Evolutionary conservation across 2,113 vertebrate genomes (phyloP).

Genomic region (Mastomys natalensis): DNA sequence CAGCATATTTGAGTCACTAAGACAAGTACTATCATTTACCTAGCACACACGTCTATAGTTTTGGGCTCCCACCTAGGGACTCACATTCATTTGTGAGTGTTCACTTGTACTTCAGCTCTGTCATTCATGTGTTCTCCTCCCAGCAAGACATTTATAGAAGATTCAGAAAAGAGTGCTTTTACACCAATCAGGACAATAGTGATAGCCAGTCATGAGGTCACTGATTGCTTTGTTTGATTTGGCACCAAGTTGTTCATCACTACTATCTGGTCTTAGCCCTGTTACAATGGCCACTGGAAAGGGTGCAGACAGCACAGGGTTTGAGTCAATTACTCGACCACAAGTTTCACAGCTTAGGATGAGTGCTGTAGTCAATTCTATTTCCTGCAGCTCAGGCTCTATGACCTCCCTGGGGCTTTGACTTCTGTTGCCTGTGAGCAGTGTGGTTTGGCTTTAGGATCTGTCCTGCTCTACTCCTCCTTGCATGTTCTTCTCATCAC

Average conservation of each 20-base stretch:
- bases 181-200: accelerated
- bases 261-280: accelerated
- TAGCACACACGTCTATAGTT: accelerated
- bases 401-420: not conserved
- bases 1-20: accelerated
- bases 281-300: accelerated
- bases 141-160: not conserved
- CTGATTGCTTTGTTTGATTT: accelerated
- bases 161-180: not conserved
- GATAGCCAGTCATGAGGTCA: accelerated
- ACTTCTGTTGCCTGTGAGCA: not conserved
- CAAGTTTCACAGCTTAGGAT: accelerated
- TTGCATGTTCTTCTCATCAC: not conserved
- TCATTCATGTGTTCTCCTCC: accelerated
- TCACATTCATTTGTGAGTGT: accelerated
- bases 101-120: accelerated
- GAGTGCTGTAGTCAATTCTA: not conserved
- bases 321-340: accelerated
- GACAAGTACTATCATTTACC: too few relatives aligned
- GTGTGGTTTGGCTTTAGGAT: not conserved
- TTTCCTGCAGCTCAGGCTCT: accelerated
- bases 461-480: not conserved
- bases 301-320: accelerated
- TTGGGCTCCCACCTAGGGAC: accelerated
- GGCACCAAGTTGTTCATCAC: not conserved